Evolutionary conservation across 2,113 vertebrate species (phyloP), one percentile per base, ranked within the genome.

Genomic region (Numida meleagris): DNA sequence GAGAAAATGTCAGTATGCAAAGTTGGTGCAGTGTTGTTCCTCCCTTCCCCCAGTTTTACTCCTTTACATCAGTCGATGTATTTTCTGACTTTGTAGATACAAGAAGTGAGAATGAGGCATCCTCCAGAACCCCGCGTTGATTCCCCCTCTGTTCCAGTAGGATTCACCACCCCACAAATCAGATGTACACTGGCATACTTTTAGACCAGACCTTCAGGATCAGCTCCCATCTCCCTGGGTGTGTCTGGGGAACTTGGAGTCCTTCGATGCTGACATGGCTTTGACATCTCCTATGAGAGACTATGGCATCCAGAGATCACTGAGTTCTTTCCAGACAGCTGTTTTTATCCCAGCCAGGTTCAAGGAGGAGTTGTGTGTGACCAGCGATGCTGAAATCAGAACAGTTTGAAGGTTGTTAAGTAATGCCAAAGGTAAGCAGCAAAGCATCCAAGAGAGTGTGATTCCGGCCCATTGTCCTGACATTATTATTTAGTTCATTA

Each of bases 1-100:
- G 89, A 75, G 82, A 86, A 95, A 93, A 97, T 86, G 82, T 83
- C 93, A 91, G 90, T 65, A 90, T 95, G 88, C 88, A 92, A 93
- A 94, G 53, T 90, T 76, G 66, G n/a, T 84, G 77, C 83, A 93
- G 80, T 19, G 53, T 84, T 58, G 18, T 87, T 88, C 33, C 71
- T 82, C 81, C 89, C 88, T 93, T 93, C 82, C 82, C 90, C 80
- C 59, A 70, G 27, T 61, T 90, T 83, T 67, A 40, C 53, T 84
- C 48, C 17, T 61, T 67, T 81, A 81, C 68, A 40, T 20, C 34
- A 88, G 33, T 29, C 46, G 61, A 2, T 24, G n/a, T 55, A 23
- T 85, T 94, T 95, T 77, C 72, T 86, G 72, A 71, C 86, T 14
- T 85, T 74, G 73, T 51, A 86, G 79, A 67, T 31, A 31, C 0